Conservation (phyloP, 2,888 invertebrate genomes). For the Cataglyphis albicans region DNA sequence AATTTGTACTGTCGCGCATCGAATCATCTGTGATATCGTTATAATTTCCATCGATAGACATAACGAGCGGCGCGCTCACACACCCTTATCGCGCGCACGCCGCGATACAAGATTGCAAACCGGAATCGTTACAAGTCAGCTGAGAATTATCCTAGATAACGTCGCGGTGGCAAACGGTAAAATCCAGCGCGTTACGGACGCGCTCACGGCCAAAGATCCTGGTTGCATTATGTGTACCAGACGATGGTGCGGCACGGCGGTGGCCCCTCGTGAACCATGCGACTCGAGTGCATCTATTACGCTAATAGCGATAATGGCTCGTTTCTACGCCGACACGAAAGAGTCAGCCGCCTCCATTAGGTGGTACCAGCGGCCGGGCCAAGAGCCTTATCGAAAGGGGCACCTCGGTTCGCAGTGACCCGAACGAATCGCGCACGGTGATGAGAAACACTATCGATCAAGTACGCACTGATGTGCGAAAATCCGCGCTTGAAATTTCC, state of each 20-base stretch:
- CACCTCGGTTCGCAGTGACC: conserved; percentile 36
- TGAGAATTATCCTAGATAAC: conserved; percentile 40
- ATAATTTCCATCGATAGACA: conserved; percentile 67
- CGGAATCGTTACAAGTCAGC: conserved; percentile 75
- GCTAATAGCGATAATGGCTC: conserved; percentile 81
- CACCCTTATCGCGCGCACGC: conserved; percentile 15
- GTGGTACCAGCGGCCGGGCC: conserved; percentile 53
- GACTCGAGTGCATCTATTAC: conserved; percentile 76
- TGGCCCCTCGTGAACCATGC: conserved; percentile 34
- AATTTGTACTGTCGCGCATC: conserved; percentile 18
- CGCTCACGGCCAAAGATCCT: conserved; percentile 37
- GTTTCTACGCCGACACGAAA: conserved; percentile 74
- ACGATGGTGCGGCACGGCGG: background rate
- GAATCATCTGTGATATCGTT: conserved; percentile 54
- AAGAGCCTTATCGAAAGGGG: conserved; percentile 33
- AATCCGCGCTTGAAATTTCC: conserved; percentile 46
- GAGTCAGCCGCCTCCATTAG: conserved; percentile 61
- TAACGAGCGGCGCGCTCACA: conserved; percentile 58
- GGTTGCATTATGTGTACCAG: background rate
- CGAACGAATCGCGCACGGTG: conserved; percentile 25
- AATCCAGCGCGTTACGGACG: conserved; percentile 20
- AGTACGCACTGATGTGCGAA: conserved; percentile 45
- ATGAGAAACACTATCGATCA: conserved; percentile 47
- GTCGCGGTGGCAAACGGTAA: conserved; percentile 45
- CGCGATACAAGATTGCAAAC: conserved; percentile 79